Conservation (phyloP, 2,888 invertebrate genomes). For the Thumatha senex region DNA sequence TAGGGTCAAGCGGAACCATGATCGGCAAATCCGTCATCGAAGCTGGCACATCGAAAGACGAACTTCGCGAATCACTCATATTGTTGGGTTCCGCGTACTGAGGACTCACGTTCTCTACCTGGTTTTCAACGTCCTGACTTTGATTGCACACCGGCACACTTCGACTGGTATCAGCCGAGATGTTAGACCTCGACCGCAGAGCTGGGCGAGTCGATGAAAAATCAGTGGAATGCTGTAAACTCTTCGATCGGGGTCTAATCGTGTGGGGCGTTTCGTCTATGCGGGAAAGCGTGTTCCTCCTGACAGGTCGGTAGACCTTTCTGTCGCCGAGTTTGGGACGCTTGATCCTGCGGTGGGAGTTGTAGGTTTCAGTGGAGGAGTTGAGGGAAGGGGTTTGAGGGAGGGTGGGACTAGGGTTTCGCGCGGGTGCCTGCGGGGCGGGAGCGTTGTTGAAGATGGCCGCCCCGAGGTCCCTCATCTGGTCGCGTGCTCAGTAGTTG, state of each 20-base stretch:
- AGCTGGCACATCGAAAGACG: conserved; percentile 61
- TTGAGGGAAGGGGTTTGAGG: conserved; percentile 36
- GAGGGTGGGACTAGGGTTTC: conserved; percentile 53
- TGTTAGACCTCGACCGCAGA: conserved; percentile 67
- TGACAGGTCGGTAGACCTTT: conserved; percentile 67
- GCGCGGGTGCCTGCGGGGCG: conserved; percentile 78
- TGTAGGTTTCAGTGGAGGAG: conserved; percentile 64
- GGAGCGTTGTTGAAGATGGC: conserved; percentile 71
- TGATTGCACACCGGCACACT: conserved; percentile 75
- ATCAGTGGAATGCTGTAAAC: conserved; percentile 65
- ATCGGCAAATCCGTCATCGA: conserved; percentile 73
- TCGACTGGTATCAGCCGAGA: conserved; percentile 74
- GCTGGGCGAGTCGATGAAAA: conserved; percentile 67
- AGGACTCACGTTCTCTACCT: conserved; percentile 61
- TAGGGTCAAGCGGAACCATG: conserved; percentile 65
- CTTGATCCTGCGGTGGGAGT: conserved; percentile 69
- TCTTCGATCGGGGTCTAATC: conserved; percentile 54
- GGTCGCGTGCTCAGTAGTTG: conserved; percentile 90
- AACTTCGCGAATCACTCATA: conserved; percentile 47
- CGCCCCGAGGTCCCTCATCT: conserved; percentile 80
- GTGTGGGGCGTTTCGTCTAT: conserved; percentile 69
- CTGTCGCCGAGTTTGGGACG: conserved; percentile 64
- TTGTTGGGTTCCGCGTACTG: conserved; percentile 71
- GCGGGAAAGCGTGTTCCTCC: conserved; percentile 67
- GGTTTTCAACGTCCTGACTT: conserved; percentile 62